Evolutionary conservation across 2,797 vertebrate species (phyloP), one percentile per base, ranked within the genome.

Genomic region (Halcyon chelicuti): DNA sequence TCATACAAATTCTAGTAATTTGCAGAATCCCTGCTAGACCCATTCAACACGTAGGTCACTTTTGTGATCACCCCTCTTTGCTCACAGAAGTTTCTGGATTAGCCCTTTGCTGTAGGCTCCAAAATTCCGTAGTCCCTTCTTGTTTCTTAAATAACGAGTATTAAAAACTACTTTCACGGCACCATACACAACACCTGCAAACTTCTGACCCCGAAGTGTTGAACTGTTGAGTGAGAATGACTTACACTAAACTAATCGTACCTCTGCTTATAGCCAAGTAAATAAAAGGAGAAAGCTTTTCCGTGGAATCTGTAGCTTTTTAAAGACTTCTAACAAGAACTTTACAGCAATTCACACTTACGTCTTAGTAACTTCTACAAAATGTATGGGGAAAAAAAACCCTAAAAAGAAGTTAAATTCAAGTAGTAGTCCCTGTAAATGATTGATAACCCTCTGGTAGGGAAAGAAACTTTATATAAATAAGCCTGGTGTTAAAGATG

Each of bases 151-250:
- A 63, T 55, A 44, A 73, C 0, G 0, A 51, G 3, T 26, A 37
- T 83, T 65, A 46, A 65, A 66, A 93, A 44, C 15, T n/a, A 13
- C 51, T 83, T 26, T 87, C 37, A 85, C 14, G n/a, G 31, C 6
- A 54, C 18, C 31, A 35, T 68, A 46, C 40, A 68, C 6, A 84
- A 86, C 78, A 81, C 51, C 42, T 91, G 23, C 17, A 55, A 79
- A 66, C 29, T 70, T 90, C 39, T 95, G 80, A 77, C 33, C 66
- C 5, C 18, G 10, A 74, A 72, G 19, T 68, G 42, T 75, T 86
- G 76, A 88, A 29, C 46, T 81, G 31, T 66, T 92, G 73, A 91
- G 28, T 73, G 51, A 75, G 55, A 89, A 85, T 62, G 55, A 78
- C 47, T 87, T 77, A 47, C 9, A 2, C 20, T 73, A 68, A 86